Evolutionary conservation across 1,140 invertebrate species (phyloP), one percentile per base, ranked within the genome.

Genomic region (Philopotamus ludificatus): DNA sequence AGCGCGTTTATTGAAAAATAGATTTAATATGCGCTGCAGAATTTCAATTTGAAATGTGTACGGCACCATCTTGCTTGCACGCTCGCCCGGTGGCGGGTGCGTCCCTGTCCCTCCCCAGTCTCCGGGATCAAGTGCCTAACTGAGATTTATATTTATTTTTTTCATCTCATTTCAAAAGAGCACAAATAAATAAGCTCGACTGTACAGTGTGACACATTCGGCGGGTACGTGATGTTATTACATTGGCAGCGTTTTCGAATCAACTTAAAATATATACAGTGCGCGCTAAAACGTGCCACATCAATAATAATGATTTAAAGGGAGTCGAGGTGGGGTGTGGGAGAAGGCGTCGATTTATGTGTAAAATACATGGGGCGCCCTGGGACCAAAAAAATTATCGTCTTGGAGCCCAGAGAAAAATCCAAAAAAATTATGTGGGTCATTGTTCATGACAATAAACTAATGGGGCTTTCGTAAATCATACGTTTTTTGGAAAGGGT

Each of bases 1-100:
- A 54, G 51, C 54, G 22, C 54, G 63, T 65, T 65, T 65, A 65
- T 65, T 65, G 63, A 65, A 65, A 65, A 65, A 65, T 65, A 65
- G 63, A 60, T 65, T 65, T 65, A 65, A 65, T 65, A 65, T 65
- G 54, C 63, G 49, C 54, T 65, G 44, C 55, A 59, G 63, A 65
- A 65, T 65, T 65, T 65, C 63, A 65, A 65, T 65, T 65, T 65
- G 63, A 54, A 58, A 57, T 42, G 63, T 65, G 39, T 18, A 21
- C 34, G 25, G 16, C 25, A 1, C 16, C 18, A 25, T 57, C 53
- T 39, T 42, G 12, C 41, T 65, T 25, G 3, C 44, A 26, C 44
- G 39, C 45, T 25, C 25, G 18, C 45, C 41, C 23, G 21, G n/a
- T 44, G 9, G 9, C 23, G 42, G n/a, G 28, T 47, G 15, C 41